phyloP scores from a whole-genome alignment of 2,888 invertebrate genomes.

The Penaeus monodon region DNA sequence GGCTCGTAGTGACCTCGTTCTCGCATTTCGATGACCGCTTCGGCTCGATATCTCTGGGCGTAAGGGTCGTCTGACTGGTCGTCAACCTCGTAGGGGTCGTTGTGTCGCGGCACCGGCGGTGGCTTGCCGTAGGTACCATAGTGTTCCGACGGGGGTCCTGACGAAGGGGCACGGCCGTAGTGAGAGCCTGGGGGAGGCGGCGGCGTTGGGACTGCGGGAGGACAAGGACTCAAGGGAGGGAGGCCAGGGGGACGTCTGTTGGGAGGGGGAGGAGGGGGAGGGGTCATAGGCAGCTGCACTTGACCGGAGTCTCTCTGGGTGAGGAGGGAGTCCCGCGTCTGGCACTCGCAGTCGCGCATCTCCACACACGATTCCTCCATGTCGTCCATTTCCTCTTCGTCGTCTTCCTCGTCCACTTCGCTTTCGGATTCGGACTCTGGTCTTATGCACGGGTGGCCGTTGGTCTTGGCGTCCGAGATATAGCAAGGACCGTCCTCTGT shows the following conservation, averaged over 20 bases:
- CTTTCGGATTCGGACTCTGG: slow-evolving; percentile 65
- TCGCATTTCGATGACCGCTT: slow-evolving; percentile 76
- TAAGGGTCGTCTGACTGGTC: slow-evolving; percentile 69
- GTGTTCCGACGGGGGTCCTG: slow-evolving; percentile 34
- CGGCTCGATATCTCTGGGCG: slow-evolving; percentile 71
- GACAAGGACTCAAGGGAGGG: slow-evolving; percentile 65
- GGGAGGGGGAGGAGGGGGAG: slow-evolving; percentile 64
- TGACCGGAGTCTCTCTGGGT: slow-evolving; percentile 65
- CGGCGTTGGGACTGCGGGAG: slow-evolving; percentile 62
- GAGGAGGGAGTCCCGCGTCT: slow-evolving; percentile 85
- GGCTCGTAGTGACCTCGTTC: slow-evolving; percentile 80
- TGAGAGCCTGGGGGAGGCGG: slow-evolving; percentile 64
- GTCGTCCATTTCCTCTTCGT: slow-evolving; percentile 62
- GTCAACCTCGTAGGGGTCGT: slow-evolving; percentile 67
- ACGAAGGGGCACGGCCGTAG: slow-evolving; percentile 49
- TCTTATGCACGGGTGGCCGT: slow-evolving; percentile 62
- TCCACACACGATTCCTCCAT: slow-evolving; percentile 69
- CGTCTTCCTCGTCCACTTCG: slow-evolving; percentile 63
- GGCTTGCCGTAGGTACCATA: slow-evolving; percentile 44
- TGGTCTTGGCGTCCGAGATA: slow-evolving; percentile 59
- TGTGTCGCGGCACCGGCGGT: slow-evolving; percentile 46
- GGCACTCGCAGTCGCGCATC: slow-evolving; percentile 83
- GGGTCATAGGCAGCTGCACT: slow-evolving; percentile 62
- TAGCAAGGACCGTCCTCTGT: slow-evolving; percentile 55
- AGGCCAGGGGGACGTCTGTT: slow-evolving; percentile 67